Conservation (phyloP, 2,113 vertebrate species). For the Acinonyx jubatus region DNA sequence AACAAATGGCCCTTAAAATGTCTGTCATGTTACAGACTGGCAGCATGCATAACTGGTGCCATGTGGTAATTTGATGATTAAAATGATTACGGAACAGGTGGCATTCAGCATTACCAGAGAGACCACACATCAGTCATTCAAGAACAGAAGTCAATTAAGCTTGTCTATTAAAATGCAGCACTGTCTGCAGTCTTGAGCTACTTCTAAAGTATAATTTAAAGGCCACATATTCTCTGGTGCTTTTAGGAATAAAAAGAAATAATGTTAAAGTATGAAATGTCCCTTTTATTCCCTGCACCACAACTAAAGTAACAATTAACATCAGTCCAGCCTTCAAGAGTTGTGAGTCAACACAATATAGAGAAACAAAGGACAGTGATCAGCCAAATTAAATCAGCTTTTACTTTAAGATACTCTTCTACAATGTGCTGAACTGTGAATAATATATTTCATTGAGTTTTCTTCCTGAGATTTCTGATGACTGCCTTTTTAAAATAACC, state of each 20-base stretch:
- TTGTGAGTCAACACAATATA: not conserved
- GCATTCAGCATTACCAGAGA: constrained; percentile 73
- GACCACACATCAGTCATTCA: constrained; percentile 74
- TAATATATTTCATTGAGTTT: not conserved
- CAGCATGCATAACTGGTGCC: constrained; percentile 63
- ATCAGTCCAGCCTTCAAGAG: not conserved
- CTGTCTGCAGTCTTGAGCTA: constrained; percentile 40
- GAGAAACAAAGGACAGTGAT: not conserved
- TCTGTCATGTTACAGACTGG: constrained; percentile 74
- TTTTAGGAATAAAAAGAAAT: constrained; percentile 23
- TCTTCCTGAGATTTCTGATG: not conserved
- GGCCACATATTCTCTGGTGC: not conserved
- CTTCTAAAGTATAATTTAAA: constrained; percentile 58
- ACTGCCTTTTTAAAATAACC: not conserved
- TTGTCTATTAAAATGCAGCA: constrained; percentile 69
- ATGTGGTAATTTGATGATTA: constrained; percentile 73
- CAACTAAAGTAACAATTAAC: not conserved
- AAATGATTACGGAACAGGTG: constrained; percentile 82
- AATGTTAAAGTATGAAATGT: not conserved
- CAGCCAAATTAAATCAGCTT: not conserved
- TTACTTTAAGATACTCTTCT: not conserved
- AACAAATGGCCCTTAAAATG: constrained; percentile 76
- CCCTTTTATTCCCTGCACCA: not conserved
- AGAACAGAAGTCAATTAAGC: constrained; percentile 78
- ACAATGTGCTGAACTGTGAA: not conserved